A percentile compares a stretch with the other conserved stretches of the same genome.
Conservation (phyloP, 2,888 invertebrate species). For the Marasmarcha lunaedactyla region DNA sequence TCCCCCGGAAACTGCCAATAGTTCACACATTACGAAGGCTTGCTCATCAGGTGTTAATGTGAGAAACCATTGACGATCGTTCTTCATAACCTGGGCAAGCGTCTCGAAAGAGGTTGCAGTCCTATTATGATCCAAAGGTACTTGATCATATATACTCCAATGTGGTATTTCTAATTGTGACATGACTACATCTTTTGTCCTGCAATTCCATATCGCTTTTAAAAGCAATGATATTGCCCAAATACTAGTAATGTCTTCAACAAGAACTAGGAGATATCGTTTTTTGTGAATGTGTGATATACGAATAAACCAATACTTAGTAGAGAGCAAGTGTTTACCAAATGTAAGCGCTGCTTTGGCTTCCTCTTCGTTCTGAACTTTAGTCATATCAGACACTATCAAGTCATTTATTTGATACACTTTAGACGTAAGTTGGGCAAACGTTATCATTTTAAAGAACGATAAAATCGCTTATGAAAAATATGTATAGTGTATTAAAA, state of each 20-base stretch:
- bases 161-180: conserved; percentile 17
- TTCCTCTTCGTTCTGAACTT: background rate
- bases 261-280: conserved; percentile 31
- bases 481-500: too few relatives aligned
- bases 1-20: conserved; percentile 43
- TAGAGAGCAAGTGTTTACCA: conserved; percentile 29
- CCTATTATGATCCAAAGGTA: conserved; percentile 50
- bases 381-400: background rate
- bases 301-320: conserved; percentile 44
- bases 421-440: background rate
- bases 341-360: background rate
- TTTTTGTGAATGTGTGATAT: conserved; percentile 47
- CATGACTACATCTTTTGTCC: conserved; percentile 43
- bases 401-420: background rate
- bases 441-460: background rate
- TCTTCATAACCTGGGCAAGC: conserved; percentile 41
- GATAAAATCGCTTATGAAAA: too few relatives aligned
- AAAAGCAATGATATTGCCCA: conserved; percentile 46
- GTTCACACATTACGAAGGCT: conserved; percentile 38
- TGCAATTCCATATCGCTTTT: conserved; percentile 54
- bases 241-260: conserved; percentile 36
- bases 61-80: conserved; percentile 43
- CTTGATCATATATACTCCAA: conserved; percentile 46
- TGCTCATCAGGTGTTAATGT: conserved; percentile 31
- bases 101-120: conserved; percentile 34